phyloP scores from a whole-genome alignment of 2,797 vertebrate genomes.

The Netta rufina region DNA sequence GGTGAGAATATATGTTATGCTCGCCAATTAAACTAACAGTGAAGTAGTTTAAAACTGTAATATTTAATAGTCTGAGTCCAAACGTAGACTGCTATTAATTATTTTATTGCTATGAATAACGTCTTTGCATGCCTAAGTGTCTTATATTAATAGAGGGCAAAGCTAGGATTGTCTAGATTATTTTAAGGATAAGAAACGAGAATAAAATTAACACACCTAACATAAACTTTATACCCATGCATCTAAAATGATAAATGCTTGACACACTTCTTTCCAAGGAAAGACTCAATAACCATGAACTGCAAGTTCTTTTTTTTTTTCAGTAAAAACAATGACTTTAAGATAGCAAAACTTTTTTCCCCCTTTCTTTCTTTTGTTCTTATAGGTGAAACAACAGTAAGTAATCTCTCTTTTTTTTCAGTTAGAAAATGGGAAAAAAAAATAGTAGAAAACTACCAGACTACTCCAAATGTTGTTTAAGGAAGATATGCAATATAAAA shows the following conservation, averaged over 20 bases:
- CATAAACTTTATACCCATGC: not conserved
- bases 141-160: slow-evolving; percentile 51
- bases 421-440: not conserved
- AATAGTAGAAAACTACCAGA: not conserved
- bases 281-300: not conserved
- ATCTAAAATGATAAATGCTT: not conserved
- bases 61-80: slow-evolving; percentile 12
- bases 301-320: not conserved
- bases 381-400: not conserved
- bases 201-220: slow-evolving; percentile 23
- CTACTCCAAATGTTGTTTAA: not conserved
- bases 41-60: slow-evolving; percentile 36
- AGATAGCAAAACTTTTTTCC: not conserved
- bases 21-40: slow-evolving; percentile 41
- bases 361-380: not conserved
- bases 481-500: not conserved
- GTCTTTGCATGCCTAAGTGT: not conserved
- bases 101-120: slow-evolving; percentile 44
- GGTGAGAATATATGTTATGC: slow-evolving; percentile 77
- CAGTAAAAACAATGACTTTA: not conserved
- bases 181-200: slow-evolving; percentile 56
- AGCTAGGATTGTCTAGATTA: slow-evolving; percentile 40
- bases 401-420: not conserved
- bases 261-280: not conserved
- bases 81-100: slow-evolving; percentile 6